phyloP scores from a whole-genome alignment of 2,888 invertebrate species.

The Antitype chi region DNA sequence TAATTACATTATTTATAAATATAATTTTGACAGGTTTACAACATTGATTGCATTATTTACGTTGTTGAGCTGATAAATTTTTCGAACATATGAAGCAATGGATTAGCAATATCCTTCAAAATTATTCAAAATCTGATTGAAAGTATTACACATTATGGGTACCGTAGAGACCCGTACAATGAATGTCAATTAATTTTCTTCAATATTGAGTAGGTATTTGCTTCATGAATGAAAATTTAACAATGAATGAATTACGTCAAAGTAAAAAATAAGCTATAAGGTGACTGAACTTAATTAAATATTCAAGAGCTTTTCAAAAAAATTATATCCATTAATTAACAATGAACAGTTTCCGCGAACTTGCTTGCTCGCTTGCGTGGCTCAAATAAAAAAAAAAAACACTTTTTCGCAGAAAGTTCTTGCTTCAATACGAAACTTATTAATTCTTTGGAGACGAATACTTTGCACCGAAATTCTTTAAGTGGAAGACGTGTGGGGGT shows the following conservation, averaged over 20 bases:
- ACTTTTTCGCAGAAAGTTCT: slow-evolving; percentile 17
- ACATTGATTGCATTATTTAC: too few relatives aligned
- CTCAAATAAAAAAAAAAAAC: not conserved
- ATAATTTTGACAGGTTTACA: too few relatives aligned
- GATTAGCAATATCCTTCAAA: not conserved
- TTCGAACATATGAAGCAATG: not conserved
- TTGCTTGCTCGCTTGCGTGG: not conserved
- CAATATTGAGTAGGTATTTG: not conserved
- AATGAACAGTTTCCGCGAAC: slow-evolving; percentile 44
- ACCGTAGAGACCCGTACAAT: not conserved
- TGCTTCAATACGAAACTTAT: slow-evolving; percentile 9
- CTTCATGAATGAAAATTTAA: slow-evolving; percentile 10
- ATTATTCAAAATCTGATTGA: not conserved
- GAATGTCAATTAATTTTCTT: slow-evolving; percentile 7
- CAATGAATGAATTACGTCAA: not conserved
- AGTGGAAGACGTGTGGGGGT: not conserved
- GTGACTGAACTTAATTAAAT: slow-evolving; percentile 49
- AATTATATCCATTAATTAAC: slow-evolving; percentile 35
- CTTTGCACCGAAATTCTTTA: not conserved
- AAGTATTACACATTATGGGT: not conserved
- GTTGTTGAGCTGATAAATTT: too few relatives aligned
- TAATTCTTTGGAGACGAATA: not conserved
- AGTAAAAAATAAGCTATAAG: slow-evolving; percentile 27
- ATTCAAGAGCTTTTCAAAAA: slow-evolving; percentile 28
- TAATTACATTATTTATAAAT: too few relatives aligned